These are phyloP conservation scores for Lithophane ornitopus DNA, from an alignment of 2,888 invertebrate genomes.

Conservation along the genomic window DNA sequence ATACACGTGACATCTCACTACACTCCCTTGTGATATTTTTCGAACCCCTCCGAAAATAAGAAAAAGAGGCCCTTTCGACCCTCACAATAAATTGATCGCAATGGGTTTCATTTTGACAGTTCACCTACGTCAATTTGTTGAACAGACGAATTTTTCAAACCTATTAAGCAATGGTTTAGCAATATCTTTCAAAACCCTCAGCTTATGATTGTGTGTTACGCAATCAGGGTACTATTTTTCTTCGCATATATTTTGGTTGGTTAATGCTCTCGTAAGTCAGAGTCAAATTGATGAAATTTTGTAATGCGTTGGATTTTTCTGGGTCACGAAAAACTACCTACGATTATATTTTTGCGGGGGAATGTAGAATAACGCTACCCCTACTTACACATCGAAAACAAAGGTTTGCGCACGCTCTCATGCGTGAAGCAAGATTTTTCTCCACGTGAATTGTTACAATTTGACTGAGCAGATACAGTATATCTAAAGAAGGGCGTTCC, in stretches of 20 bases:
- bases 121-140: no score
- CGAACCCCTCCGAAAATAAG: no score
- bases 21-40: no score
- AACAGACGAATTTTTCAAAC: no score
- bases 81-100: background rate
- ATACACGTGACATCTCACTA: no score
- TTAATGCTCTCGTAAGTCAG: background rate
- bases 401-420: background rate
- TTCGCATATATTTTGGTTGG: background rate
- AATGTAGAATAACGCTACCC: background rate
- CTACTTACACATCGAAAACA: background rate
- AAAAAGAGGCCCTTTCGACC: no score
- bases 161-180: background rate
- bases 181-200: no score
- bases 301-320: background rate
- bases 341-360: background rate
- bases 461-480: background rate
- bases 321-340: background rate
- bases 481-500: no score
- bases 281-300: background rate
- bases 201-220: no score
- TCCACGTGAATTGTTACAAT: background rate
- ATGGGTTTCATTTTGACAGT: background rate
- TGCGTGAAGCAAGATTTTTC: no score
- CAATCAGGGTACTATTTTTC: no score